Base-by-base conservation (phyloP, 2,888 invertebrate genomes). In the Lasioglossum leucozonium region DNA sequence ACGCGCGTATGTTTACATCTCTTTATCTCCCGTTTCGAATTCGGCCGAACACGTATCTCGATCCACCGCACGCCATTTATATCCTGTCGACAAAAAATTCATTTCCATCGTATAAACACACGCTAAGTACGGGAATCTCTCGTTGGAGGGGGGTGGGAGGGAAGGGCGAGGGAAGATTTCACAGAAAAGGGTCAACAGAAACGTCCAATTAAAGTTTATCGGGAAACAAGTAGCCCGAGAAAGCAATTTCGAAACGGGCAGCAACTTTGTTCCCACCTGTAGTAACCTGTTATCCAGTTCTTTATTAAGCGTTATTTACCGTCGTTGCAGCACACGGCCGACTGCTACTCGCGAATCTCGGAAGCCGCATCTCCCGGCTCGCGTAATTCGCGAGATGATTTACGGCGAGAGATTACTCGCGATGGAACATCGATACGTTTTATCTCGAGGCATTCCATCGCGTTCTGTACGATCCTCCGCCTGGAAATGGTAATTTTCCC, bases 131-230 rank as follows among this genome's bases (percentile, higher is more conserved):
- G 42, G 30, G 18, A 34, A 30, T 47, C 44, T 37, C 65, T 3
- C n/a, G 4, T n/a, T n/a, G n/a, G n/a, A n/a, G n/a, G n/a, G n/a
- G n/a, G n/a, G n/a, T n/a, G n/a, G n/a, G n/a, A n/a, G n/a, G n/a
- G n/a, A n/a, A n/a, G n/a, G n/a, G n/a, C 34, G 34, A 34, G 16
- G 16, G n/a, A 16, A n/a, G 62, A 44, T 11, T 44, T 76, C 76
- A 34, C 58, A 37, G 74, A 55, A 55, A n/a, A 47, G 37, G 47
- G 4, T 18, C n/a, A 58, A 72, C 74, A 72, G 75, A 72, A 81
- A 22, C 42, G 62, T 18, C 72, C 82, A 75, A 81, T 81, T 81
- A 81, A 76, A 65, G 55, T 83, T 82, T 83, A 83, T 81, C 82
- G 18, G 40, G 42, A 67, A 37, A 76, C 82, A 65, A 26, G 81